Conservation (phyloP, 2,797 vertebrate genomes). For the Phrynocephalus guinanensis region DNA sequence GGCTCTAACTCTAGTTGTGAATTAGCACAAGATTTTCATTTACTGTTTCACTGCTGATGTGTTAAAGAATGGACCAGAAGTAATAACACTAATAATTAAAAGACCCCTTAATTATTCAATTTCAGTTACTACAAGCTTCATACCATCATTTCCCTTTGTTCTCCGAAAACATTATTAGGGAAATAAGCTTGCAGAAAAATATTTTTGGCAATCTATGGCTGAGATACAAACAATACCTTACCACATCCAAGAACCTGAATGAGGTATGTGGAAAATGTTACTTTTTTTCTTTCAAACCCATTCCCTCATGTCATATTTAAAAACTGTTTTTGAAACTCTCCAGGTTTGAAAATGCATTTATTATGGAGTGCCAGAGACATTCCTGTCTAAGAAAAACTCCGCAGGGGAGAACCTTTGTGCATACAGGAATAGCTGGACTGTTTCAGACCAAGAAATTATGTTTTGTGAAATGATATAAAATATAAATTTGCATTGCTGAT, state of each 20-base stretch:
- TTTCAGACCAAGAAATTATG: not conserved
- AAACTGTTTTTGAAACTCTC: not conserved
- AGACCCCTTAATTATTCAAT: not conserved
- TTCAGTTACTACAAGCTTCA: not conserved
- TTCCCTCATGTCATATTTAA: not conserved
- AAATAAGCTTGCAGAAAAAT: not conserved
- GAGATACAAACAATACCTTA: not conserved
- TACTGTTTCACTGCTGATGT: not conserved
- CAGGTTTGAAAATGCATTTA: too few species aligned
- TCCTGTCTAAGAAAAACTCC: not conserved
- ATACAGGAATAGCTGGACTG: not conserved
- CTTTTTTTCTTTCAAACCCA: too few species aligned
- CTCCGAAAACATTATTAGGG: not conserved
- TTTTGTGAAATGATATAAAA: not conserved
- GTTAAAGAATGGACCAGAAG: not conserved
- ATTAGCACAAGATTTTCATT: too few species aligned
- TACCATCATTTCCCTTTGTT: conserved; percentile 2
- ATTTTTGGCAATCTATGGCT: not conserved
- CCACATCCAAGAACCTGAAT: not conserved
- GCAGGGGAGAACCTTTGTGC: not conserved
- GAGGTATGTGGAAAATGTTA: too few species aligned
- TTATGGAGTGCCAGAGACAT: not conserved
- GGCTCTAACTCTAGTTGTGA: too few species aligned
- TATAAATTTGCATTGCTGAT: conserved; percentile 12
- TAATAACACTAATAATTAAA: conserved; percentile 10